phyloP scores from a whole-genome alignment of 2,888 invertebrate genomes.

The Balanococcus diminutus region DNA sequence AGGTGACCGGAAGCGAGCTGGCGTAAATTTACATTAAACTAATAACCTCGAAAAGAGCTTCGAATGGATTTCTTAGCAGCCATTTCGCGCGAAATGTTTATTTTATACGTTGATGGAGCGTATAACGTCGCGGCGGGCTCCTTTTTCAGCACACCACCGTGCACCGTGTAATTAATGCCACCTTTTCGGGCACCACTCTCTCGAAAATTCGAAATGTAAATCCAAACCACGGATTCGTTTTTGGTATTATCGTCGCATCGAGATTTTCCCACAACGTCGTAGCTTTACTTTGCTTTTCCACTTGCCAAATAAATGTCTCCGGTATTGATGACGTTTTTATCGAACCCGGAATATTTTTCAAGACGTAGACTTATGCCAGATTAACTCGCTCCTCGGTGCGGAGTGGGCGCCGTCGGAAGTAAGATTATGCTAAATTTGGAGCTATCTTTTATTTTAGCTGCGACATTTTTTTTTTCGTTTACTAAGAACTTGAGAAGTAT shows the following conservation, averaged over 20 bases:
- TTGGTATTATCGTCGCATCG: not conserved
- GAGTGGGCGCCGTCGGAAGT: no score
- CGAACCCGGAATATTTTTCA: not conserved
- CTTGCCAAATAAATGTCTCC: not conserved
- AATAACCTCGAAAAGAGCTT: not conserved
- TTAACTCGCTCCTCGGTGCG: no score
- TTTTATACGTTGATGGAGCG: not conserved
- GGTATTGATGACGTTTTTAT: slow-evolving; percentile 1
- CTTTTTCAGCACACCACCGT: no score
- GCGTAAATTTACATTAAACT: not conserved
- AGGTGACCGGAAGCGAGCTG: not conserved
- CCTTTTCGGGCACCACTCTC: not conserved
- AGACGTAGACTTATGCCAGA: no score
- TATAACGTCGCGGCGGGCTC: not conserved
- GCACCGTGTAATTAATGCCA: not conserved
- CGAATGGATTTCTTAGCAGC: not conserved
- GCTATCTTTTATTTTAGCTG: no score
- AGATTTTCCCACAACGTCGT: not conserved
- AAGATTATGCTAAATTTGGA: no score
- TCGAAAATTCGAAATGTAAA: not conserved
- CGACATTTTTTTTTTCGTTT: no score
- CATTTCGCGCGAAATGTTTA: not conserved
- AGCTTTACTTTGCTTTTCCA: not conserved
- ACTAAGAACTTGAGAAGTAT: no score
- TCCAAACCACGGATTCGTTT: not conserved